Base-by-base conservation (phyloP, 2,888 invertebrate genomes). In the Epistrophe grossulariae region DNA sequence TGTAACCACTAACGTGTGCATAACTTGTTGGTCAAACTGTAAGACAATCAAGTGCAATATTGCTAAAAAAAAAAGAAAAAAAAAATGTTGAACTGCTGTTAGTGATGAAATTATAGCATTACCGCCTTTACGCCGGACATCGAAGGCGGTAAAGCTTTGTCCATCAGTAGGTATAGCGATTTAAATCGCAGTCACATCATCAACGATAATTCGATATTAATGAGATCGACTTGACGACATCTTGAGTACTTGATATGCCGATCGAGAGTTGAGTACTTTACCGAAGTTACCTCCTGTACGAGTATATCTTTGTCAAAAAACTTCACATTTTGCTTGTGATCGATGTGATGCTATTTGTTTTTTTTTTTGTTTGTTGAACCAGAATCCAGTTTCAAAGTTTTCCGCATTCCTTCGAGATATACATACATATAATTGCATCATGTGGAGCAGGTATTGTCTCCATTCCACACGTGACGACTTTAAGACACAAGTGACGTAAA, bases 121-220 rank as follows among this genome's bases (percentile, higher is more conserved):
- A 24, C 1, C 24, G 3, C 24, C 24, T 1, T 3, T 24, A 1
- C 15, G 5, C 11, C 7, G 8, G 35, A 50, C 24, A 1, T 15
- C 35, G 5, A 70, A 70, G 70, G 52, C 40, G 55, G 40, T 70
- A 17, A 10, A 7, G 38, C 40, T 70, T 70, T 40, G 70, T 28
- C 70, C 68, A 40, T 10, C 17, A 35, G 35, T 6, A 19, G 19
- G 5, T 1, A 19, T 6, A 64, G 31, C 15, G 24, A 24, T 52
- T 52, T 52, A 17, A 52, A 52, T 68, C 52, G 19, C 52, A 38
- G 6, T 70, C 70, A 40, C 55, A 28, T 70, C 40, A 40, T 50
- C 68, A 48, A 38, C n/a, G 24, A 70, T 68, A 68, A 68, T 68
- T 35, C 38, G 35, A 68, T 50, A 50, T 68, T 68, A 68, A 68